Evolutionary conservation across 2,113 vertebrate species (phyloP), one percentile per base, ranked within the genome.

Genomic region (Gallinago paraguaiae): DNA sequence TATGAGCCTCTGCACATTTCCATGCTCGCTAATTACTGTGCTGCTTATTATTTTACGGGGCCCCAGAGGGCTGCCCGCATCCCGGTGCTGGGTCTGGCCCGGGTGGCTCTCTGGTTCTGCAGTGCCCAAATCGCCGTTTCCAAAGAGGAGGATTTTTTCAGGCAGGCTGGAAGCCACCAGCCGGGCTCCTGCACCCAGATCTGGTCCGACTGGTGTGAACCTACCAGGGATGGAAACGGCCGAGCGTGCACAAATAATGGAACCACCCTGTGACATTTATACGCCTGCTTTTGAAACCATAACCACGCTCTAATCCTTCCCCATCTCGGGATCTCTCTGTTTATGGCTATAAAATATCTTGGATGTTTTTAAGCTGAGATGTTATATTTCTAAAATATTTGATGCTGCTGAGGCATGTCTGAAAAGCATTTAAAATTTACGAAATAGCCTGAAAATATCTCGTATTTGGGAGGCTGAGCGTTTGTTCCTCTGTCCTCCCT

Each of bases 41-140:
- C 71, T 76, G 41, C 59, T 87, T 17, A 35, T 88, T 88, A 76
- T 86, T 92, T 94, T 46, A 72, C 67, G 70, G 71, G 82, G 39
- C 75, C 71, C 59, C 70, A 45, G 82, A 71, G 70, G 5, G 2
- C 70, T 17, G 45, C 30, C 12, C 0, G 0, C 41, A 8, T 78
- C 56, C n/a, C 46, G 5, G 75, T 1, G 6, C 70, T 8, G 41
- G 23, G 43, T 35, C 51, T 60, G 77, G 61, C 78, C 82, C 3
- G 1, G 46, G 70, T 43, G 50, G 53, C 60, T 63, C 53, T 53
- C 6, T 15, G 28, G 61, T 61, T 68, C 35, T 20, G 57, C 37
- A 1, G 67, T 43, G 50, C 60, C 13, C 10, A 45, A 14, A 27
- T 57, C 4, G 3, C 7, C 0, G 0, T 37, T 53, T 45, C 65